Base-by-base conservation (phyloP, 2,888 invertebrate species). In the Coenonympha arcania region DNA sequence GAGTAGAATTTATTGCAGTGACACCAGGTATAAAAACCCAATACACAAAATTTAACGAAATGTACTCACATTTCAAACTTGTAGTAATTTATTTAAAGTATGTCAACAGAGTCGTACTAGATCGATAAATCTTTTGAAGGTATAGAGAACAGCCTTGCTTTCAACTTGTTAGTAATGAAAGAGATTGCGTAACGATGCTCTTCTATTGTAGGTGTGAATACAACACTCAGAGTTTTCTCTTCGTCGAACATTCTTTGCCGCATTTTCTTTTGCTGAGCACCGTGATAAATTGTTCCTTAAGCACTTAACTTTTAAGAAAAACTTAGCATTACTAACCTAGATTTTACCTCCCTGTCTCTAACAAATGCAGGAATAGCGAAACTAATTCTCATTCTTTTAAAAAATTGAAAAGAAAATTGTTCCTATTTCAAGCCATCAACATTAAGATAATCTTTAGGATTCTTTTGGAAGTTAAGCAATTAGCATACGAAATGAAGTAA, bases 271-370 rank as follows among this genome's bases (percentile, higher is more conserved):
- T 18, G 45, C 39, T 33, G 42, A 43, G 48, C 47, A 22, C 33
- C 34, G 54, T 54, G 54, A 54, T 51, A 54, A 51, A 54, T 54
- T 40, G 48, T 51, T 51, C 34, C 48, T 51, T 51, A 54, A 54
- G 48, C 37, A 51, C 48, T 51, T 51, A 54, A 54, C 48, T 51
- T 47, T 50, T 51, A 36, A 41, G 36, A 48, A 51, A 50, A 54
- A 51, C 31, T 48, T 45, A 48, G 48, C 31, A 39, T 36, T 34
- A 50, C 40, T 45, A 51, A 44, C 51, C 47, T 51, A 51, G 51
- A 54, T 54, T 51, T 51, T 51, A 46, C 34, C 42, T 39, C 28
- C 11, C 28, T 37, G 33, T 51, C 42, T 33, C 43, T 40, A 39
- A 48, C 44, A 37, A 48, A 47, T 47, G n/a, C n/a, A n/a, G 40